Conservation (phyloP, 2,797 vertebrate species). For the Carapus acus region DNA sequence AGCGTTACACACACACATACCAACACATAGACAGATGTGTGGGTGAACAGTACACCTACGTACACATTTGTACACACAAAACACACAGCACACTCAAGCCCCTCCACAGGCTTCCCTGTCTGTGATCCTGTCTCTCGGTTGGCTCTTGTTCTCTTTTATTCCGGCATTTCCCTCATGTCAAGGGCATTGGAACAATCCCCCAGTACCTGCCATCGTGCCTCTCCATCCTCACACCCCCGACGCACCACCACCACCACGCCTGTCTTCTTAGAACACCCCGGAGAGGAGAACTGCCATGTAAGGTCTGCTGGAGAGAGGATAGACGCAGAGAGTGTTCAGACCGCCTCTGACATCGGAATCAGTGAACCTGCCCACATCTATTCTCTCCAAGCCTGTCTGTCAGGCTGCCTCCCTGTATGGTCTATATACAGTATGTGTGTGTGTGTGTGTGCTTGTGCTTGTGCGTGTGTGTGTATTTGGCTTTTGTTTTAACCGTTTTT, state of each 20-base stretch:
- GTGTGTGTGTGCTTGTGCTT: slow-evolving; percentile 32
- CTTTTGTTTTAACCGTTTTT: slow-evolving; percentile 36
- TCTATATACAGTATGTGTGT: slow-evolving; percentile 24
- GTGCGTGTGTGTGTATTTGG: slow-evolving; percentile 6
- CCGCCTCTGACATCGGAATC: slow-evolving; percentile 64
- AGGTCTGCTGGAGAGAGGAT: slow-evolving; percentile 70
- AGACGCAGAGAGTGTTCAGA: slow-evolving; percentile 62
- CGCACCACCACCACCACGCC: slow-evolving; percentile 36
- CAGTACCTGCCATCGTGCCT: slow-evolving; percentile 60
- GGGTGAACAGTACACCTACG: slow-evolving; percentile 6
- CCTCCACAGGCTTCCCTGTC: slow-evolving; percentile 27
- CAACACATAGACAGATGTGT: background rate
- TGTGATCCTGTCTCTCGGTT: slow-evolving; percentile 35
- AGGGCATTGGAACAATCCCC: slow-evolving; percentile 70
- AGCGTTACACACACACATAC: background rate
- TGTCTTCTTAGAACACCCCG: slow-evolving; percentile 65
- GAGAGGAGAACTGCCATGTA: slow-evolving; percentile 71
- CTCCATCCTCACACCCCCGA: slow-evolving; percentile 24
- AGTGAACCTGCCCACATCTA: slow-evolving; percentile 68
- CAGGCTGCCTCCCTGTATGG: slow-evolving; percentile 46
- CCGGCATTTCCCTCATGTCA: slow-evolving; percentile 58
- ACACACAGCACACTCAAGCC: background rate
- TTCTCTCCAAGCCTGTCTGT: slow-evolving; percentile 64
- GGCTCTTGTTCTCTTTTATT: slow-evolving; percentile 49
- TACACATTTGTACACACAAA: slow-evolving; percentile 1